Base-by-base conservation (phyloP, 2,888 invertebrate genomes). In the Toxonevra muliebris region DNA sequence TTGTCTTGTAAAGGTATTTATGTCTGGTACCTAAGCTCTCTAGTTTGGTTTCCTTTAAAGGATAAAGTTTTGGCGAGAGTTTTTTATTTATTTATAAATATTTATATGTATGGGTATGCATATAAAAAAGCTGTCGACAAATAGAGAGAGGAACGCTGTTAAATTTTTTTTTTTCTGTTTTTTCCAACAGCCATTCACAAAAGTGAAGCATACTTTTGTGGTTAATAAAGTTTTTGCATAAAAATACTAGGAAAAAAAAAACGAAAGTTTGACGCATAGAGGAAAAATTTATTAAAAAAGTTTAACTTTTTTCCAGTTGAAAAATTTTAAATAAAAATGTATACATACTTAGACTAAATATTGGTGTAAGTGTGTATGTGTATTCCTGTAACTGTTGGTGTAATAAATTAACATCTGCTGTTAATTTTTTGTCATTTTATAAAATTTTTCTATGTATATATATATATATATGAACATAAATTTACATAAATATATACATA, bases 131-230 rank as follows among this genome's bases (percentile, higher is more conserved):
- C 4, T 48, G 48, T n/a, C 13, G 12, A 45, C 45, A 13, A n/a
- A 48, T 15, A 15, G 15, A 15, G 13, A 48, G 48, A 48, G n/a
- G 10, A 13, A 48, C 11, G 15, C 5, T n/a, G 13, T 48, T 45
- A 11, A 12, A 12, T 15, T 48, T 5, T 48, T 48, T 15, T 13
- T 15, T 48, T 15, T 13, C 48, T 45, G 13, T 15, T 7, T 4
- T 15, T 48, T 3, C 11, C n/a, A 15, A n/a, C n/a, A n/a, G 13
- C 48, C 48, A 48, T 48, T 48, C 48, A n/a, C 15, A 15, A n/a
- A n/a, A 15, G 13, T 48, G 48, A n/a, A 48, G 15, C 48, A 48
- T 48, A 48, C 15, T 48, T 48, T 48, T 48, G 48, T 48, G 48
- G 48, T 48, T 48, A 48, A 48, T 48, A 48, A 48, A 48, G 48